Evolutionary conservation across 1,140 invertebrate genomes (phyloP).

Genomic region (Aleiodes sp.): DNA sequence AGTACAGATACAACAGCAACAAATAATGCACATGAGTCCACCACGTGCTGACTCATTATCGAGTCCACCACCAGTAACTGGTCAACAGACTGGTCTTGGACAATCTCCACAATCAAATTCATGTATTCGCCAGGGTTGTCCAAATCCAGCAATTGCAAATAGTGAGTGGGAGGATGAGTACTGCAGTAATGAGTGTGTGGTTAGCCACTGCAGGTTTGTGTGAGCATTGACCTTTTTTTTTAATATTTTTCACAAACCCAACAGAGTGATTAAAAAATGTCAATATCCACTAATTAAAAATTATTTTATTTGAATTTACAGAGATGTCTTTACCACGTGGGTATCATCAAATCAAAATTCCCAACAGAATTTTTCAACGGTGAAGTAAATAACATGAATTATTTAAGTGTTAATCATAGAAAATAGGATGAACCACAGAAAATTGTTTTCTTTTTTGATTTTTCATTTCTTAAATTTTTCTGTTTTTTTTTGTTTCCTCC

Average conservation of each 20-base stretch:
- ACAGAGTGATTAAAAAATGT: background rate
- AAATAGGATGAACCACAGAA: background rate
- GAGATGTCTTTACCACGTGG: slow-evolving; percentile 91
- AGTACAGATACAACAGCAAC: slow-evolving; percentile 53
- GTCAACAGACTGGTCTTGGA: slow-evolving; percentile 61
- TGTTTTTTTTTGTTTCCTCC: too few species aligned
- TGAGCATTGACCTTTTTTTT: slow-evolving; percentile 41
- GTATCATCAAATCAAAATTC: slow-evolving; percentile 84
- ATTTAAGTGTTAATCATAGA: slow-evolving; percentile 7
- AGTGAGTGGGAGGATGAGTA: slow-evolving; percentile 97
- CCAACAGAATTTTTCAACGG: slow-evolving; percentile 70
- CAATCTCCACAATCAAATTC: slow-evolving; percentile 69
- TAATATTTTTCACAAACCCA: slow-evolving; percentile 11
- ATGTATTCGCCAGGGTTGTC: slow-evolving; percentile 90
- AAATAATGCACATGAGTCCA: slow-evolving; percentile 63
- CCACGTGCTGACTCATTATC: slow-evolving; percentile 56
- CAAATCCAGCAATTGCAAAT: slow-evolving; percentile 89
- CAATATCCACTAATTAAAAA: background rate
- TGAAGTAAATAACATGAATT: slow-evolving; percentile 63
- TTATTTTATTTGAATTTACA: slow-evolving; percentile 64
- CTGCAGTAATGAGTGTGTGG: slow-evolving; percentile 97
- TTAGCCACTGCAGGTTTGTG: slow-evolving; percentile 89
- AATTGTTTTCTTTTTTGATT: background rate
- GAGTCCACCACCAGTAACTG: slow-evolving; percentile 54
- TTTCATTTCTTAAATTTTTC: background rate